These are phyloP conservation scores for Thymelicus acteon DNA, from an alignment of 2,888 invertebrate species.

Conservation along the genomic window DNA sequence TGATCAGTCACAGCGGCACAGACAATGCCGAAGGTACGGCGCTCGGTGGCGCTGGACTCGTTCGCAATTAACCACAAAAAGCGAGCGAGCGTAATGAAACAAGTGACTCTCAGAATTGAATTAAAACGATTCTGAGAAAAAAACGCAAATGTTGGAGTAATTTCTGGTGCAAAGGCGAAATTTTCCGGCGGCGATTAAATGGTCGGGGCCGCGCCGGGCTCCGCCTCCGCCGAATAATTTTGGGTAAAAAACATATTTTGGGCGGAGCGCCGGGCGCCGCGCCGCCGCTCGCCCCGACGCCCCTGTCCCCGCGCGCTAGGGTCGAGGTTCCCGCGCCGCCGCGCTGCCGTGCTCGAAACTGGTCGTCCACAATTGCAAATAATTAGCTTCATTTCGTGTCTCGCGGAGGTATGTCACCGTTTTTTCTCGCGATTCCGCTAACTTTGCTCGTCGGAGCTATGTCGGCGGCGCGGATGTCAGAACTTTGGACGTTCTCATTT, in stretches of 20 bases:
- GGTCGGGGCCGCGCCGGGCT: conserved; percentile 34
- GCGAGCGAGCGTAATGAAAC: conserved; percentile 9
- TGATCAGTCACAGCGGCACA: too few species aligned
- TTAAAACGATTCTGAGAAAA: conserved; percentile 18
- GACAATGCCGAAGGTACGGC: too few species aligned
- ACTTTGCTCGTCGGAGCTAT: conserved; percentile 29
- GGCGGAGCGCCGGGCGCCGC: conserved; percentile 33
- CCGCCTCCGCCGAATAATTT: conserved; percentile 36
- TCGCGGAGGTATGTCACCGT: conserved; percentile 33
- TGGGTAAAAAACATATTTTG: conserved; percentile 39
- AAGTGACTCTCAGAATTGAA: conserved; percentile 25
- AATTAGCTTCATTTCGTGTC: conserved; percentile 31
- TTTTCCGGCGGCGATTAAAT: conserved; percentile 38
- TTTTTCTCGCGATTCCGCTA: conserved; percentile 27
- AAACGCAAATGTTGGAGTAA: conserved; percentile 15
- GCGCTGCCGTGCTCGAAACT: background rate
- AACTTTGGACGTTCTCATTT: conserved; percentile 2
- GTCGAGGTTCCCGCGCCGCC: background rate
- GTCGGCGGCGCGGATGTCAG: conserved; percentile 7
- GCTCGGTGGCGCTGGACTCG: background rate
- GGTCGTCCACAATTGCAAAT: conserved; percentile 31
- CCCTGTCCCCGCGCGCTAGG: background rate
- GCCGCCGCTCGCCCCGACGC: background rate
- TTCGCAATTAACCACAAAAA: conserved; percentile 10
- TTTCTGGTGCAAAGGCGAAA: conserved; percentile 24